These are phyloP conservation scores for Solenopsis fugax DNA, from an alignment of 1,140 invertebrate species.

Conservation along the genomic window DNA sequence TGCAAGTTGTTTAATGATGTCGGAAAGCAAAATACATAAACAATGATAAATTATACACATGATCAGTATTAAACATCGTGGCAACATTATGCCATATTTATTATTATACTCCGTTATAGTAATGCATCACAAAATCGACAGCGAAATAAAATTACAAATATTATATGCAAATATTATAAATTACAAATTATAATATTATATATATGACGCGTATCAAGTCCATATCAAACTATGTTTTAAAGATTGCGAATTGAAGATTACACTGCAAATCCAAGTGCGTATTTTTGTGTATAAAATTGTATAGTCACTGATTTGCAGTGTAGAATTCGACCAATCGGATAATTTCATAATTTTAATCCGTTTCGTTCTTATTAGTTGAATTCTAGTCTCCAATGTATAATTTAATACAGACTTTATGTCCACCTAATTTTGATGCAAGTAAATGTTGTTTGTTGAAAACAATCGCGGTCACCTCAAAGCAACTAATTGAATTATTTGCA, in stretches of 20 bases:
- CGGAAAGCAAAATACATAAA: not conserved
- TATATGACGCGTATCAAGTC: not conserved
- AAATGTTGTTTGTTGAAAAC: not conserved
- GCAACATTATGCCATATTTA: not conserved
- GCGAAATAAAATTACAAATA: not conserved
- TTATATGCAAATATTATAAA: not conserved
- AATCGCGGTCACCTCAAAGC: not conserved
- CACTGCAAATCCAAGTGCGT: too few relatives aligned
- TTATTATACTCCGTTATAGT: not conserved
- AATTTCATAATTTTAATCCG: too few relatives aligned
- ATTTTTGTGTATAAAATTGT: too few relatives aligned
- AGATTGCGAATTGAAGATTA: too few relatives aligned
- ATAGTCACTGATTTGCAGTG: too few relatives aligned
- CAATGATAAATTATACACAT: not conserved
- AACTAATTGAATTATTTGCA: not conserved
- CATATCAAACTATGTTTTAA: too few relatives aligned
- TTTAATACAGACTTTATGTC: not conserved
- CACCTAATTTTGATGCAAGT: not conserved
- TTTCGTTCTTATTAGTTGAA: too few relatives aligned
- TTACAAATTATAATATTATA: too few relatives aligned
- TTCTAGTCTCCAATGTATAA: too few relatives aligned
- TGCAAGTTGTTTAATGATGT: not conserved
- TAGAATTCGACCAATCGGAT: too few relatives aligned
- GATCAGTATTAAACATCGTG: not conserved
- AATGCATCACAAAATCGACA: not conserved